Base-by-base conservation (phyloP, 1,140 invertebrate genomes). In the Drosophila pseudoananassae region DNA sequence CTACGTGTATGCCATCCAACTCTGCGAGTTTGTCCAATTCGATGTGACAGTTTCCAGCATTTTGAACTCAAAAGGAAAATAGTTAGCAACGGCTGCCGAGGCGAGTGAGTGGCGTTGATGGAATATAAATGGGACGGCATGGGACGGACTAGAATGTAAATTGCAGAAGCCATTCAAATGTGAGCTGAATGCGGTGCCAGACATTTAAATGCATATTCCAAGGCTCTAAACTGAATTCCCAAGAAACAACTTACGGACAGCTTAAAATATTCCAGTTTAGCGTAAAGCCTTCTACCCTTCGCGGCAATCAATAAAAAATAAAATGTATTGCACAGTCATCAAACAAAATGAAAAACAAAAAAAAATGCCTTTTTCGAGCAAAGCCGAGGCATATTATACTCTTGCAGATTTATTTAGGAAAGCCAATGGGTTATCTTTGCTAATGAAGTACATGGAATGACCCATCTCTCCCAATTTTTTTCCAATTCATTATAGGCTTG, bases 41-140 rank as follows among this genome's bases (percentile, higher is more conserved):
- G 72, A 72, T 83, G 76, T 58, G 76, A 80, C 81, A 84, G 65
- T 79, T 78, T 78, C 51, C 45, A 65, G 59, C 73, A 73, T 66
- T 78, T 69, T 66, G 59, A 40, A 65, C 71, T 79, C 55, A 36
- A 74, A 79, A 36, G 51, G 50, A 33, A 69, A 70, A 50, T 38
- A 60, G 73, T 70, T 70, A 68, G 43, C 23, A 36, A 49, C 31
- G 66, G 31, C 8, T 52, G 17, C 40, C 15, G 31, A 36, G 31
- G 43, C 31, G 33, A 20, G 27, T 52, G 50, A 33, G 10, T 10
- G 51, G n/a, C 31, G 27, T 27, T 31, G 23, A 38, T 56, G 12
- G 66, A 56, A 70, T 69, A 70, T 43, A 70, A 70, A 70, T 69
- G 29, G 50, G 29, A 66, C 27, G 63, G 33, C 3, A 36, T 36